Evolutionary conservation across 2,888 invertebrate genomes (phyloP), one percentile per base, ranked within the genome.

Genomic region (Slavum lentiscoides): DNA sequence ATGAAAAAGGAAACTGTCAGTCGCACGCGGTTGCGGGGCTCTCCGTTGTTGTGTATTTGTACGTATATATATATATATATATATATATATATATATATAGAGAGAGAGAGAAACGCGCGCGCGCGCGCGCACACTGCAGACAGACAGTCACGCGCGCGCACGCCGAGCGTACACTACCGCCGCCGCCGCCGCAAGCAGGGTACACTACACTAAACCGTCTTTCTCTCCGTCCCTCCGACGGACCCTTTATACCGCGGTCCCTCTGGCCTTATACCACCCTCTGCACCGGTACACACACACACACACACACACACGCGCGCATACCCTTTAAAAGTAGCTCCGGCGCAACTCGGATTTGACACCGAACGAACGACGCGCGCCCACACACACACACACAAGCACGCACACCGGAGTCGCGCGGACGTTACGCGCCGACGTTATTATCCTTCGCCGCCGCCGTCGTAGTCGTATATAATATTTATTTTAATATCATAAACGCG

Each of bases 1-100:
- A 72, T 58, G n/a, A 74, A 74, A 80, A 80, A 66, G 80, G 80
- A 80, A 80, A 80, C 80, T 72, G 80, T 80, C 80, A 80, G 80
- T 80, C 64, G 80, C 80, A 80, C 80, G 80, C 80, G 70, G 80
- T 64, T 61, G 55, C 53, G 53, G 55, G 19, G 49, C 49, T 15
- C 55, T 55, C 55, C 55, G 19, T 55, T 4, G 19, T n/a, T n/a
- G n/a, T n/a, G n/a, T 55, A 19, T 19, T 4, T 19, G 66, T 49
- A 49, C 64, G 19, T 39, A 4, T 30, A 30, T 30, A 30, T 4
- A 30, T 4, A 30, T 30, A 30, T 30, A 30, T 30, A n/a, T n/a
- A n/a, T n/a, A n/a, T 39, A 4, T 30, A 30, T 30, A 30, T 4
- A 30, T 4, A 30, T 30, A 30, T 30, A 30, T 30, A n/a, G n/a